Conservation (phyloP, 2,113 vertebrate species). For the Illadopsis cleaveri region DNA sequence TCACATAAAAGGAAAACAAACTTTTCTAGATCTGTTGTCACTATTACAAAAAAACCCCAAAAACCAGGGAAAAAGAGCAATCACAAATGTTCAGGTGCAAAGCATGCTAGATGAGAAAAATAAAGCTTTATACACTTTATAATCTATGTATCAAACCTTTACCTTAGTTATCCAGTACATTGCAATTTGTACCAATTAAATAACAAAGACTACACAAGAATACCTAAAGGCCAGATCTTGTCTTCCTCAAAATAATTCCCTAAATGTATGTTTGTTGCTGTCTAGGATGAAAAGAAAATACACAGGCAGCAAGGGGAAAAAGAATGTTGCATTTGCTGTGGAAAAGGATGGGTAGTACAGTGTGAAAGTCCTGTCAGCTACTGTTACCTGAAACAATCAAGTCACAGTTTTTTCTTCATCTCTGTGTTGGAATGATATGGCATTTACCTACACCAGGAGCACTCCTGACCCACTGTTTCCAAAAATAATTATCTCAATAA, state of each 20-base stretch:
- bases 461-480: neutral
- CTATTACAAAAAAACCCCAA: neutral
- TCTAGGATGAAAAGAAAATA: neutral
- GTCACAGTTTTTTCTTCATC: neutral
- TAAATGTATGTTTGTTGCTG: neutral
- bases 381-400: neutral
- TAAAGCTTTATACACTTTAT: neutral
- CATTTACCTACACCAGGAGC: neutral
- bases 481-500: neutral
- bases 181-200: neutral
- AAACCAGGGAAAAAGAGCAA: rapidly evolving
- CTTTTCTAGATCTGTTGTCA: neutral
- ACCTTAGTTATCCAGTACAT: neutral
- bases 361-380: neutral
- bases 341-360: neutral
- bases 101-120: neutral
- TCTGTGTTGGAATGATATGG: neutral
- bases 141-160: neutral
- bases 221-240: neutral
- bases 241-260: neutral
- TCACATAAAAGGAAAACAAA: neutral
- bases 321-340: neutral
- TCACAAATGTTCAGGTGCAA: neutral
- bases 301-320: neutral
- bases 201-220: neutral